These are phyloP conservation scores for Leptosomus discolor DNA, from an alignment of 2,113 vertebrate species.

Conservation along the genomic window DNA sequence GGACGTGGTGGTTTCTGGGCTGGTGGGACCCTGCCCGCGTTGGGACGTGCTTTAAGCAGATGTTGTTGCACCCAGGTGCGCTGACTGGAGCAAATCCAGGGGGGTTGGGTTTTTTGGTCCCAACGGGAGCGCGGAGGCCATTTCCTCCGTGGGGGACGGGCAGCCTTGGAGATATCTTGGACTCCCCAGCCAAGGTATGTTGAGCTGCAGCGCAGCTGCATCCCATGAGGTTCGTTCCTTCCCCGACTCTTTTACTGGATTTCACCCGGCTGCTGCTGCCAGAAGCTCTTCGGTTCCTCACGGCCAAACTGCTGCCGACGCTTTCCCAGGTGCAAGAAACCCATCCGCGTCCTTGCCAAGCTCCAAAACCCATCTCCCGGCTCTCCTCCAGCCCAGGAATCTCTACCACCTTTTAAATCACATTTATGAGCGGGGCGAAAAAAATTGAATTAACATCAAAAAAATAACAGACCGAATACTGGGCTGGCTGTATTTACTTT, in stretches of 20 bases:
- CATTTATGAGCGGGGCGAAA: neutral
- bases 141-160: neutral
- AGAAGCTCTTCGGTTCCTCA: neutral
- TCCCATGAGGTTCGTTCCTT: neutral
- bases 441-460: neutral
- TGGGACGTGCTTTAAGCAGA: neutral
- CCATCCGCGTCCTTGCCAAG: neutral
- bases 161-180: neutral
- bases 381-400: neutral
- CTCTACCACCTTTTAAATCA: neutral
- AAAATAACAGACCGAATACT: neutral
- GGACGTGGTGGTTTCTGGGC: neutral
- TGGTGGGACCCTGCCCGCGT: fast-evolving
- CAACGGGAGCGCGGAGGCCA: fast-evolving
- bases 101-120: neutral
- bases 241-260: neutral
- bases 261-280: neutral
- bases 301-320: fast-evolving
- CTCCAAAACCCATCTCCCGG: neutral
- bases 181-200: neutral
- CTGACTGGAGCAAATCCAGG: neutral
- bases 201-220: neutral
- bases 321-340: neutral
- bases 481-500: neutral
- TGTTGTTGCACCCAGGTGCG: fast-evolving